Conservation (phyloP, 2,888 invertebrate genomes). For the Trichacis sp. region DNA sequence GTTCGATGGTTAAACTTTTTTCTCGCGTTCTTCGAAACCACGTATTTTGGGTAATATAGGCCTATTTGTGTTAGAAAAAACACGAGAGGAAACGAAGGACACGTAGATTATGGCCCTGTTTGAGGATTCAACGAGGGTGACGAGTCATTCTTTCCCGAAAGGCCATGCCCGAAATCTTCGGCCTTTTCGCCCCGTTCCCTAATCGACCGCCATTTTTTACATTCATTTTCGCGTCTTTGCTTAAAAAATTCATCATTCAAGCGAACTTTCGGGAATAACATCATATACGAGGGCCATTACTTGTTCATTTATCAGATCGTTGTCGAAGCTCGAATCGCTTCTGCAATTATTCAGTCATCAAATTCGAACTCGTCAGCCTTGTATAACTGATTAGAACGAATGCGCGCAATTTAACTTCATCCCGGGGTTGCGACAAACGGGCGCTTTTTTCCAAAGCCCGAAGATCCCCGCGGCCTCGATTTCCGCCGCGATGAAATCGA, state of each 20-base stretch:
- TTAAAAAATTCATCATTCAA: background rate
- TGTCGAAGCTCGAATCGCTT: background rate
- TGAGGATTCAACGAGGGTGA: conserved; percentile 25
- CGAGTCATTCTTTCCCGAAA: conserved; percentile 30
- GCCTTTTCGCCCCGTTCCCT: conserved; percentile 30
- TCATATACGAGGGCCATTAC: background rate
- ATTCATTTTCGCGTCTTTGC: background rate
- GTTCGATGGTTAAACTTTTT: no score
- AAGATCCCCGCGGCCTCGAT: conserved; percentile 22
- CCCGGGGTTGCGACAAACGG: conserved; percentile 17
- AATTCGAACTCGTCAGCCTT: conserved; percentile 1
- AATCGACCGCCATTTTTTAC: conserved; percentile 17
- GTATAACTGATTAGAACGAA: conserved; percentile 11
- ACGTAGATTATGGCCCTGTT: conserved; percentile 19
- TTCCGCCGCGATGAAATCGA: conserved; percentile 19
- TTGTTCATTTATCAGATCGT: background rate
- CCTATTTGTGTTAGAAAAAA: conserved; percentile 10
- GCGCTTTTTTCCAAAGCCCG: conserved; percentile 7
- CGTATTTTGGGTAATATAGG: conserved; percentile 21
- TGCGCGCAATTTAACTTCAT: conserved; percentile 5
- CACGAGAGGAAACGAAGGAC: conserved; percentile 6
- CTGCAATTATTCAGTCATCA: conserved; percentile 1
- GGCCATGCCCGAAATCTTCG: conserved; percentile 22
- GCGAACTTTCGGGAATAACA: background rate
- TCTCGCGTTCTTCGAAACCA: conserved; percentile 26